Conservation (phyloP, 2,888 invertebrate genomes). For the Tipula vernalis region DNA sequence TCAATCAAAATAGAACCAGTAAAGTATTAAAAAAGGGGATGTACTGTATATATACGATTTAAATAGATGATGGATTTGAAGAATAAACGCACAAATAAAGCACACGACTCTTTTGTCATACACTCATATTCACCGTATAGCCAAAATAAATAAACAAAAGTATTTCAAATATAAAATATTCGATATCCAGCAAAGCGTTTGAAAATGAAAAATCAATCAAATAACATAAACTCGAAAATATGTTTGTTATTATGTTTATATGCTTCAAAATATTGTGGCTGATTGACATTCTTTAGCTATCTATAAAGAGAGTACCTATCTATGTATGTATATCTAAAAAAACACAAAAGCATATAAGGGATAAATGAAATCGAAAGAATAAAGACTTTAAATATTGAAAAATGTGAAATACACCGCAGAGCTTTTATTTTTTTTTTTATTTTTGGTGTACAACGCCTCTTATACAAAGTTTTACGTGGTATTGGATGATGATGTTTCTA, state of each 20-base stretch:
- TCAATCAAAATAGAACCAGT: neutral
- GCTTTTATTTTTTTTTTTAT: neutral
- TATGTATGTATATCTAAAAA: no score
- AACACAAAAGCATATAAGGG: neutral
- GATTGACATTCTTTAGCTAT: neutral
- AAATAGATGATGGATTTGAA: neutral
- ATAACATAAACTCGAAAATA: neutral
- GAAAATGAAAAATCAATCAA: neutral
- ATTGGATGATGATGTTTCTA: neutral
- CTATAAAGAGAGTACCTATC: neutral
- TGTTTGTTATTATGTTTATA: neutral
- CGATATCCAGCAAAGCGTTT: neutral
- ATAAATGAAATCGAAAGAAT: neutral
- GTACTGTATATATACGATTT: neutral
- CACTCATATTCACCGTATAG: neutral
- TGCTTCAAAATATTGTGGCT: neutral
- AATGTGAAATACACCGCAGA: neutral
- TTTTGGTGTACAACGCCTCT: neutral
- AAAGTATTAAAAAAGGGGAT: neutral
- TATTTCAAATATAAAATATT: neutral
- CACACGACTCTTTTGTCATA: neutral
- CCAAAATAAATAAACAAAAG: neutral
- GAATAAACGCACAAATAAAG: neutral
- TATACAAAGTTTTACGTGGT: neutral
- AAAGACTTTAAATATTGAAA: neutral